Evolutionary conservation across 2,888 invertebrate genomes (phyloP), one percentile per base, ranked within the genome.

Genomic region (Yponomeuta sedellus): DNA sequence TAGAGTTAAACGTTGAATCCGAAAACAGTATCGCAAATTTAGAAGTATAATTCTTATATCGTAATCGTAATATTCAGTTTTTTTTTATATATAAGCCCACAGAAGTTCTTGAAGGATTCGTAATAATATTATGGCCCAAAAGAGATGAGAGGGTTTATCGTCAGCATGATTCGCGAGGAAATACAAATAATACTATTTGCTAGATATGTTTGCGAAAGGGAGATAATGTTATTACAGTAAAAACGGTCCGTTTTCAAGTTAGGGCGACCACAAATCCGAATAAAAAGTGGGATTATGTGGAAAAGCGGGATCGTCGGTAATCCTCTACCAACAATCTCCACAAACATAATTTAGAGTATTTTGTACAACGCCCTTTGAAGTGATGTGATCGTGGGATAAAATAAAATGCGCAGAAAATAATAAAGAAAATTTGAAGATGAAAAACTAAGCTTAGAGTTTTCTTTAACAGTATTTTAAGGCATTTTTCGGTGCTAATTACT

Each of bases 251-350:
- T 52, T 34, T 34, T 34, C 34, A 34, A 34, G 8, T 34, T 16
- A 16, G 16, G 44, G 44, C 44, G 44, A 52, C 4, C 44, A 52
- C 16, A 16, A 52, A 6, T 52, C 44, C 16, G 34, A 34, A 52
- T 52, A 52, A 68, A 71, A 70, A 71, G 71, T 72, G 67, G 70
- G 70, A 71, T 69, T 75, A 59, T 69, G 67, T 65, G 69, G 67
- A 70, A 68, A 72, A 71, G 66, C 71, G 71, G 66, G 71, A 67
- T 67, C 67, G 67, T 65, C 62, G 69, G 61, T 72, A 74, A 78
- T 78, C 78, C 77, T 72, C 66, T 72, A 71, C 71, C 71, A 75
- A 78, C 75, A 76, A 65, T 67, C 67, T 63, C 68, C 66, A 67
- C 69, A 74, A 75, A 75, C 68, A 73, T 70, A 65, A 69, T 72